Evolutionary conservation across 2,113 vertebrate species (phyloP).

Genomic region (Tyto alba): DNA sequence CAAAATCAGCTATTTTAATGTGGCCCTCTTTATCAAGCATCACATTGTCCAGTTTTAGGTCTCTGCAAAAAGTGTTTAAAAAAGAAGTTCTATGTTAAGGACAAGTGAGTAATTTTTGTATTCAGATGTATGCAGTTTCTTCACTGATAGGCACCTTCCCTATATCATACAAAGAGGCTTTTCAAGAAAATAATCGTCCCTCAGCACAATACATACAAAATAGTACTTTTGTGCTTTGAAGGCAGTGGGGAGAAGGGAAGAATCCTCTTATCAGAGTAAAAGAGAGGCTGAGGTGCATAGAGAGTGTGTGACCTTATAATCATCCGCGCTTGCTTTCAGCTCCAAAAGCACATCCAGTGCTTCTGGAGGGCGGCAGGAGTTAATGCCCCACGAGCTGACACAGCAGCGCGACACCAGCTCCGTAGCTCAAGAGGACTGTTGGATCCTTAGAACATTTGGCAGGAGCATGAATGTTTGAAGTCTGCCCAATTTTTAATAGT

Average conservation of each 20-base stretch:
- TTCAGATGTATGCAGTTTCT: not conserved
- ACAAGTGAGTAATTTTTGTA: not conserved
- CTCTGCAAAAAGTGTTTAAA: conserved; percentile 67
- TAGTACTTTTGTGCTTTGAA: not conserved
- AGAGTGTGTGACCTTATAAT: not conserved
- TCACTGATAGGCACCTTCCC: not conserved
- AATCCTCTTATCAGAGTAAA: not conserved
- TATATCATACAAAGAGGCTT: not conserved
- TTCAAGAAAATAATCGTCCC: not conserved
- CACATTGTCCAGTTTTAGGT: conserved; percentile 97
- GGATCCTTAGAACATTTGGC: not conserved
- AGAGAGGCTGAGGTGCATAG: not conserved
- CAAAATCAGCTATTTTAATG: conserved; percentile 97
- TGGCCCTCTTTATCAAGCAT: conserved; percentile 93
- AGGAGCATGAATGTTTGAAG: not conserved
- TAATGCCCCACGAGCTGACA: not conserved
- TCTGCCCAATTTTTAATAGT: not conserved
- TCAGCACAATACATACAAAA: not conserved
- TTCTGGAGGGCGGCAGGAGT: not conserved
- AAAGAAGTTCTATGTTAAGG: not conserved
- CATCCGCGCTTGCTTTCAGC: not conserved
- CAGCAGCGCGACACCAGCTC: not conserved
- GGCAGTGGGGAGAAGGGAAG: not conserved
- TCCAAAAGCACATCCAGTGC: not conserved
- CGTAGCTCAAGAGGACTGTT: not conserved